These are phyloP conservation scores for Stichopus horrens DNA, from an alignment of 53 echinoderm and acorn worm genomes.

Conservation along the genomic window DNA sequence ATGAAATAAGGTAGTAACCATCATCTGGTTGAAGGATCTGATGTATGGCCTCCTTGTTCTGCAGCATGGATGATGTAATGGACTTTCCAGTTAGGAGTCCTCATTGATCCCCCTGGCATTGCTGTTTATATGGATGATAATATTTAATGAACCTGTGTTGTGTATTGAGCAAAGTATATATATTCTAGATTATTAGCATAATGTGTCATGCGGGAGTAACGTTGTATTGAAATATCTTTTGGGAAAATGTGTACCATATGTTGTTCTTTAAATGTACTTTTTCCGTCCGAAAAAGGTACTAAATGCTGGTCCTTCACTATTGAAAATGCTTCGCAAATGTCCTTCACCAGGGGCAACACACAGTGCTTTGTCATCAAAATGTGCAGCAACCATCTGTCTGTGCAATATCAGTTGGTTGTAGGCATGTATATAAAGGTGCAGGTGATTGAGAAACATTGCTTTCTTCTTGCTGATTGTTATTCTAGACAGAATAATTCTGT, in stretches of 20 bases:
- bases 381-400: conserved; percentile 55
- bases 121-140: conserved; percentile 74
- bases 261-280: conserved; percentile 58
- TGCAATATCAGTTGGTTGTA: conserved; percentile 62
- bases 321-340: conserved; percentile 57
- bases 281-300: conserved; percentile 64
- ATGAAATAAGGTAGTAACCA: conserved; percentile 49
- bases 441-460: neutral
- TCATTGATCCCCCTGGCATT: conserved; percentile 60
- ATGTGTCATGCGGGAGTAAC: conserved; percentile 65
- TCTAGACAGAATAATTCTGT: too few relatives aligned
- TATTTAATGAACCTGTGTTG: conserved; percentile 68
- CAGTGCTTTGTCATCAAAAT: conserved; percentile 55
- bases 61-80: conserved; percentile 56
- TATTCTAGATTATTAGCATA: conserved; percentile 73
- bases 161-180: conserved; percentile 75
- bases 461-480: neutral
- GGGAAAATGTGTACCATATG: conserved; percentile 54
- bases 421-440: conserved; percentile 39
- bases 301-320: conserved; percentile 64
- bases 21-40: conserved; percentile 54
- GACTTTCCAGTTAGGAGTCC: conserved; percentile 28
- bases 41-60: conserved; percentile 47
- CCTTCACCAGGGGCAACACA: conserved; percentile 76
- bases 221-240: conserved; percentile 69